Evolutionary conservation across 35 echinoderm and acorn worm species (phyloP), one percentile per base, ranked within the genome.

Genomic region (Diadema setosum): DNA sequence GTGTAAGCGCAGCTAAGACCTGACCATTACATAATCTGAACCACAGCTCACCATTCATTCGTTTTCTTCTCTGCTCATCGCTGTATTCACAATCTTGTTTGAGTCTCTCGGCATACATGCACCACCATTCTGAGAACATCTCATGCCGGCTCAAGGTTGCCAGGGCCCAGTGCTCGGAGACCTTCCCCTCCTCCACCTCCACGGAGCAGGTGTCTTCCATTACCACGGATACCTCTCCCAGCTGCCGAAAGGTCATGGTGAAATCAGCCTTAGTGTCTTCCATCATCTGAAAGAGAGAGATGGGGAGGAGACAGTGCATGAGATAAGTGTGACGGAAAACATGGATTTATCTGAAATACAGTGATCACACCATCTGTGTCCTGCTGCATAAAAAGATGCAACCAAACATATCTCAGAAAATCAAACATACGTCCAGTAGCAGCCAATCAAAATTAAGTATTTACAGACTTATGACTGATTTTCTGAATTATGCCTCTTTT

Each of bases 181-280:
- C 44, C 0, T 85, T 91, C 40, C 85, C 70, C 17, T 6, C 39
- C 4, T 50, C 44, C 0, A 88, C 91, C 40, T 88, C 70, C 17
- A 5, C 39, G 15, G 56, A 20, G 39, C 33, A 39, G 1, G 84
- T 15, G 7, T 83, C 41, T n/a, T 86, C n/a, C 5, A 57, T 58
- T 16, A 37, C 50, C 44, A 94, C 44, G 2, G 95, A 82, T 27
- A 95, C 27, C 16, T 81, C 87, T 48, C 92, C 87, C 18, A 98
- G 73, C 24, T 98, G 96, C 58, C 89, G 58, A 74, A 98, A 98
- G 65, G 96, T 98, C 96, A 94, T 98, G 5, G 96, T 92, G 83
- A 98, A 98, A 36, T 98, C 96, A 20, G 92, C 78, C 39, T 35
- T 3, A 20, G 84, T 91, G 36, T 94, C 96, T 60, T 94, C 92